phyloP scores from a whole-genome alignment of 2,888 invertebrate species.

The Sphaerophoria taeniata region DNA sequence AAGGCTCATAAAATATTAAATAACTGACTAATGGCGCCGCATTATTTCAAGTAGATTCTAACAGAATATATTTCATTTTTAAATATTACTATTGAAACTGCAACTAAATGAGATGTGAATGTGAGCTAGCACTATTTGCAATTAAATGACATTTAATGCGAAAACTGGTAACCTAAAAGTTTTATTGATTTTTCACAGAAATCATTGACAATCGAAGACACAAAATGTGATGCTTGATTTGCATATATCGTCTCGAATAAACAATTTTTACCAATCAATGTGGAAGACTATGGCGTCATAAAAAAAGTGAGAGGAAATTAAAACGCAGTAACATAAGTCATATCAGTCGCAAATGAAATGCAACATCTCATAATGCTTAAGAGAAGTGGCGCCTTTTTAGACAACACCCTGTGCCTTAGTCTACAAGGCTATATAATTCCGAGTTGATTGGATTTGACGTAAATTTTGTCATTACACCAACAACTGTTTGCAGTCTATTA shows the following conservation, averaged over 20 bases:
- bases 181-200: constrained; percentile 10
- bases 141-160: constrained; percentile 3
- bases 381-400: too few relatives aligned
- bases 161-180: not conserved
- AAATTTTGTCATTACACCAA: not conserved
- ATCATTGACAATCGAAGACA: not conserved
- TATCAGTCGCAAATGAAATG: too few relatives aligned
- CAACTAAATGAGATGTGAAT: constrained; percentile 1
- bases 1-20: constrained; percentile 35
- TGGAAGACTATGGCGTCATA: too few relatives aligned
- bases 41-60: constrained; percentile 18
- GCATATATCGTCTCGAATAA: too few relatives aligned
- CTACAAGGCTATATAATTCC: too few relatives aligned
- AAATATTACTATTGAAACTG: not conserved
- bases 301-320: too few relatives aligned
- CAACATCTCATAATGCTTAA: too few relatives aligned
- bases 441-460: too few relatives aligned
- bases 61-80: constrained; percentile 19
- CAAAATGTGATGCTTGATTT: too few relatives aligned
- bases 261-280: too few relatives aligned
- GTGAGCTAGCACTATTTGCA: constrained; percentile 17
- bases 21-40: constrained; percentile 44
- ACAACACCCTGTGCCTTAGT: too few relatives aligned
- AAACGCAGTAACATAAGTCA: too few relatives aligned
- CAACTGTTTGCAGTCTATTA: not conserved